Percentiles rank a stretch among this genome's conserved stretches.
Conservation (phyloP, 2,797 vertebrate species). For the Gastrophryne carolinensis region DNA sequence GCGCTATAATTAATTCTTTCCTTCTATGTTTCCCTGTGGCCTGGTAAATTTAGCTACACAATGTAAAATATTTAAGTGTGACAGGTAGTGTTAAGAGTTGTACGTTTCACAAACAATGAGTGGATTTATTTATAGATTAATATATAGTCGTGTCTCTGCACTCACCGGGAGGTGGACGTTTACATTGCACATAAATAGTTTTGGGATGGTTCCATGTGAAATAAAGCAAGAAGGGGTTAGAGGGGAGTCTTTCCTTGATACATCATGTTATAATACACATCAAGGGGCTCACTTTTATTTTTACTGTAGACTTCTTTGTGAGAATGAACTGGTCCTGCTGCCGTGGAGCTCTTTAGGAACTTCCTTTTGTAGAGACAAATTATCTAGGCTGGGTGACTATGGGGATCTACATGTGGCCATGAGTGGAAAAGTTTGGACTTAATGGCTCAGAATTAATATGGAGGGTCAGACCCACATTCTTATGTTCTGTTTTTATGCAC, state of each 20-base stretch:
- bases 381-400: no score
- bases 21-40: constrained; percentile 36
- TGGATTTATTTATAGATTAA: constrained; percentile 46
- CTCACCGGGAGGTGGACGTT: neutral
- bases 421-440: no score
- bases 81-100: constrained; percentile 41
- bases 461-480: no score
- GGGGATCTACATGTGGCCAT: no score
- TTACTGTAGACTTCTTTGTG: neutral
- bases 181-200: neutral
- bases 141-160: neutral
- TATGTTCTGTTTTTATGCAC: no score
- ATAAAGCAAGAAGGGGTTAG: neutral
- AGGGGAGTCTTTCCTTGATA: neutral
- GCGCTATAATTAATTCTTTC: constrained; percentile 43
- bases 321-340: no score
- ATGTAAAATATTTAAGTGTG: constrained; percentile 39
- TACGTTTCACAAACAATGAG: constrained; percentile 39
- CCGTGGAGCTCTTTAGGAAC: no score
- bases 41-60: constrained; percentile 55
- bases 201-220: neutral
- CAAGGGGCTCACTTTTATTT: neutral
- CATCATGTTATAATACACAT: neutral
- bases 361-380: no score
- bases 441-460: no score